Evolutionary conservation across 2,797 vertebrate genomes (phyloP), one percentile per base, ranked within the genome.

Genomic region (Fratercula arctica): DNA sequence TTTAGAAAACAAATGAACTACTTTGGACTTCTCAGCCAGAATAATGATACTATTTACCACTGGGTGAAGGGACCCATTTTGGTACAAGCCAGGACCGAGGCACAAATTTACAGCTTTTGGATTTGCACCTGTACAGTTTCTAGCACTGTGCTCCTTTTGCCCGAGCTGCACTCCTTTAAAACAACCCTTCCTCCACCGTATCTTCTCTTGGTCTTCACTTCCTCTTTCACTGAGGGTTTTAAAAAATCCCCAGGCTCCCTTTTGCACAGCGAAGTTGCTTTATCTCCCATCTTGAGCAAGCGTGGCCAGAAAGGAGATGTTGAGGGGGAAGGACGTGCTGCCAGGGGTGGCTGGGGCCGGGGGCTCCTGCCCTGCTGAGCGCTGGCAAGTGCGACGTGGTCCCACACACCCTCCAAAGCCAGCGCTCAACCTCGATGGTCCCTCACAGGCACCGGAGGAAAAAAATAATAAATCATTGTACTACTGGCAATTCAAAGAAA

Each of bases 221-320:
- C 64, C 43, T 74, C 56, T 89, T 85, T 87, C 69, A 43, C 7
- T 0, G 1, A 41, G 11, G 23, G 8, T 0, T 1, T 75, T 76
- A 51, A 60, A 81, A 66, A 31, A 28, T 25, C 25, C 1, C 0
- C 77, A 68, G 45, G 16, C 37, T 85, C 19, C 25, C 35, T 50
- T 86, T 80, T 74, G 46, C 51, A 35, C 9, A 50, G 73, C 41
- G 50, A 83, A 80, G 26, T 11, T 19, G 2, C 45, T 83, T 83
- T 80, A 16, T 90, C 45, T 85, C 59, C 13, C 13, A 16, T 26
- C 54, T 18, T 67, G 41, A 50, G 51, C 41, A 70, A 61, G 37
- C 0, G 3, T 4, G 26, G 51, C 60, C 5, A 2, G n/a, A 61
- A 7, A 6, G 14, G 24, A 48, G 53, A 19, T 0, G 1, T 6